These are phyloP conservation scores for Eidolon dupreanum DNA, from an alignment of 2,797 vertebrate genomes.

Conservation along the genomic window DNA sequence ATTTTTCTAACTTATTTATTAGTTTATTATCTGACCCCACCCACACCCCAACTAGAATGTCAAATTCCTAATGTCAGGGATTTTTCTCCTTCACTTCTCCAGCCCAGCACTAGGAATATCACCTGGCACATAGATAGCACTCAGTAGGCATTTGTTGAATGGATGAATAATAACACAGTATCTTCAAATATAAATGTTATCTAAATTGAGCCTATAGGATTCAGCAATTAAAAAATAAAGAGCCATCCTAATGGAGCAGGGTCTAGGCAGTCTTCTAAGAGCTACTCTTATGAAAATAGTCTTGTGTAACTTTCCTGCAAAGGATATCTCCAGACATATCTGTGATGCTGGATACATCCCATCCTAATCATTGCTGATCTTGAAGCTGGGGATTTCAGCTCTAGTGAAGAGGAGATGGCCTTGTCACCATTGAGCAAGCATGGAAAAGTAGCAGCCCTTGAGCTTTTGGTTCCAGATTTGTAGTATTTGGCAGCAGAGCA, in stretches of 20 bases:
- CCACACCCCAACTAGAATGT: not conserved
- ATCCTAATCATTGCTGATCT: not conserved
- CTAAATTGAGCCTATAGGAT: not conserved
- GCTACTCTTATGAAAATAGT: not conserved
- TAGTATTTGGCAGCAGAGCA: not conserved
- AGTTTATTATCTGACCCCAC: not conserved
- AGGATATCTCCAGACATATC: not conserved
- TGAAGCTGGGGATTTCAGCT: not conserved
- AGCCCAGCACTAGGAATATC: not conserved
- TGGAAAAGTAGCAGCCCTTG: not conserved
- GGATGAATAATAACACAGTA: not conserved
- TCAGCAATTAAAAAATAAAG: not conserved
- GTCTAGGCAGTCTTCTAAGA: not conserved
- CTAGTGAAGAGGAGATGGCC: not conserved
- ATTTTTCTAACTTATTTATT: not conserved
- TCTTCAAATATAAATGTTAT: not conserved
- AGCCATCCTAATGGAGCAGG: not conserved
- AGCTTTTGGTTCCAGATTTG: not conserved
- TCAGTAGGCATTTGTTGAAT: not conserved
- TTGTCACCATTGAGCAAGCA: not conserved
- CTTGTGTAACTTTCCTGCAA: not conserved
- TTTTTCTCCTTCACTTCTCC: not conserved
- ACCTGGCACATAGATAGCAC: not conserved
- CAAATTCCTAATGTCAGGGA: not conserved
- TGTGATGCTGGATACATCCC: not conserved